Base-by-base conservation (phyloP, 2,797 vertebrate genomes). In the Cephalopachus bancanus region DNA sequence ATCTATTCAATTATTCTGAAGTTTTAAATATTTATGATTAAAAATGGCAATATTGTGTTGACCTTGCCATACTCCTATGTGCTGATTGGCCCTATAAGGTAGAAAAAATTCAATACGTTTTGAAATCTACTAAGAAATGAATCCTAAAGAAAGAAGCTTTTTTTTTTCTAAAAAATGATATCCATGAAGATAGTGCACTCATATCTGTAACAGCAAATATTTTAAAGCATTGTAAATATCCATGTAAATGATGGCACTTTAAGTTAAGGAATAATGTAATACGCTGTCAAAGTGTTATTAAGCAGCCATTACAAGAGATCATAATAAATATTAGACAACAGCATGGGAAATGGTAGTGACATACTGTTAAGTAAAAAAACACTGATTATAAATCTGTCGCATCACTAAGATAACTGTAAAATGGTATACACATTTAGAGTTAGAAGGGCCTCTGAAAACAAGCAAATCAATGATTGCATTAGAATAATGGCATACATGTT, bases 201-300 rank as follows among this genome's bases (percentile, higher is more conserved):
- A 26, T 69, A 57, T 19, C 79, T 84, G 0, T 55, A 53, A 62
- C 7, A 76, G 62, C 16, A 67, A 83, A 93, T 30, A 78, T 72
- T 15, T 92, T 30, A 72, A 93, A 96, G 62, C 10, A 59, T 79
- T 62, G 53, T 91, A 59, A 80, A 75, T 57, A 30, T 17, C 65
- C n/a, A 76, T 26, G 60, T 59, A 75, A 94, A 86, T 44, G n/a
- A 89, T 4, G 22, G 5, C 16, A 74, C 49, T 33, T 75, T 84
- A 86, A 51, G 9, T 55, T 78, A 65, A 76, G 8, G 33, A 94
- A 93, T 91, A 75, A 81, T 55, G 10, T 17, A 81, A 81, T 26
- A 88, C 26, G 59, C 59, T 86, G 49, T 60, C 57, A 76, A 96
- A 74, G 51, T 81, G 12, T 91, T 91, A 80, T 49, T 53, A 92